Evolutionary conservation across 2,797 vertebrate species (phyloP), one percentile per base, ranked within the genome.

Genomic region (Acrocephalus scirpaceus): DNA sequence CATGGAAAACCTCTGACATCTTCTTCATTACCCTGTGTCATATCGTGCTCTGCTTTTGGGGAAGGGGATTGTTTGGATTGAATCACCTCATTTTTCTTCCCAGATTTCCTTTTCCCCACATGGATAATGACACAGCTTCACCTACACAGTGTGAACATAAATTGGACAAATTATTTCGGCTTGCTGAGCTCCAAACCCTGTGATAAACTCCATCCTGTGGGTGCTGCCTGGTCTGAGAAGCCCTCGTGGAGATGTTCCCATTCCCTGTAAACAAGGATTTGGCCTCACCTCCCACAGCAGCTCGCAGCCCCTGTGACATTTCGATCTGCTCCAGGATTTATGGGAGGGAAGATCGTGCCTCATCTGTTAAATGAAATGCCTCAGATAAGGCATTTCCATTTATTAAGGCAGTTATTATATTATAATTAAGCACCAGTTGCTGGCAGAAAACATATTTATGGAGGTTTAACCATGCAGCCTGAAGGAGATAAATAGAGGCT

Each of bases 391-490:
- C n/a, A 48, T 89, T 95, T 83, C 74, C 86, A 92, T 94, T 93
- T 94, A 76, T 92, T 93, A 84, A 92, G 80, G 71, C 70, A 65
- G 83, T 94, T 92, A 88, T 93, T 91, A 90, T 79, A 56, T 84
- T 91, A 90, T 88, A 96, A 97, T 96, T 96, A 97, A 95, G 86
- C 76, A 75, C 48, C 83, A 86, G 34, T 91, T 88, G 88, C 91
- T 95, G 96, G 80, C 60, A 62, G 86, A 71, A 95, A 93, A 89
- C 74, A 9, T 91, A 75, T 95, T 95, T 86, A 90, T 89, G 83
- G 72, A 61, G 78, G 72, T 91, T 94, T 96, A 92, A 79, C 57
- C 66, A 3, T 57, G 75, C 58, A 89, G 76, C 57, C 91, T 62
- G 62, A 57, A 73, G 71, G 89, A 95, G 86, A 87, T 13, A 88